Percentiles rank a stretch among this genome's conserved stretches.
These are phyloP conservation scores for Proisotoma minuta DNA, from an alignment of 2,888 invertebrate genomes.

Conservation along the genomic window DNA sequence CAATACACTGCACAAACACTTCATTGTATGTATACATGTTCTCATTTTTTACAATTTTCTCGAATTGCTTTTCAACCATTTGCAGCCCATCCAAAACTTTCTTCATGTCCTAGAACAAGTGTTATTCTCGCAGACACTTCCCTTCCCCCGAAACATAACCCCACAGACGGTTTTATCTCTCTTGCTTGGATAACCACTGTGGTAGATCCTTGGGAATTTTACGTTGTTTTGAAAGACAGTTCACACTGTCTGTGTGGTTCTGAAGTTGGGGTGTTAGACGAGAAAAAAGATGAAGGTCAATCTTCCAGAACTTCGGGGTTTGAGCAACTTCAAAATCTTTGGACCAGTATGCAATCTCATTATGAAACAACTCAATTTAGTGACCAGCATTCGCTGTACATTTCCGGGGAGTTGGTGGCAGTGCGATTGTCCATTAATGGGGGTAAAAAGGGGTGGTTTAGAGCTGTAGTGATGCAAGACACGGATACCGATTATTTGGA, in stretches of 20 bases:
- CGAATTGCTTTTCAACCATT: neutral
- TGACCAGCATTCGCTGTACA: constrained; percentile 1
- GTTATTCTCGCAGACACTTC: neutral
- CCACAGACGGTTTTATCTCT: neutral
- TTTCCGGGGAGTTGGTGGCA: constrained; percentile 23
- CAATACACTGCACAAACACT: neutral
- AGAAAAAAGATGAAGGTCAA: neutral
- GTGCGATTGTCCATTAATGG: constrained; percentile 8
- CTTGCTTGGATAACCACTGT: neutral
- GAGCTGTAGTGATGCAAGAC: constrained; percentile 27
- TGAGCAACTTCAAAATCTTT: neutral
- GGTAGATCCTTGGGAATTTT: neutral
- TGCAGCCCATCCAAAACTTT: neutral
- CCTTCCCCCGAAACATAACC: neutral
- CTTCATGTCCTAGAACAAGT: neutral
- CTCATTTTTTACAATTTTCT: neutral
- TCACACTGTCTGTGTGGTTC: neutral
- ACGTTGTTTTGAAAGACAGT: neutral
- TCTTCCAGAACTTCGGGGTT: neutral
- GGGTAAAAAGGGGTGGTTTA: constrained; percentile 8
- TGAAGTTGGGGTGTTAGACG: too few relatives aligned
- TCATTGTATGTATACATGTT: neutral
- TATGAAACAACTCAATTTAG: neutral
- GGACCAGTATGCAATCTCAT: constrained; percentile 1
- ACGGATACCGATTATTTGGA: constrained; percentile 7